Base-by-base conservation (phyloP, 2,113 vertebrate genomes). In the Thryonomys swinderianus region DNA sequence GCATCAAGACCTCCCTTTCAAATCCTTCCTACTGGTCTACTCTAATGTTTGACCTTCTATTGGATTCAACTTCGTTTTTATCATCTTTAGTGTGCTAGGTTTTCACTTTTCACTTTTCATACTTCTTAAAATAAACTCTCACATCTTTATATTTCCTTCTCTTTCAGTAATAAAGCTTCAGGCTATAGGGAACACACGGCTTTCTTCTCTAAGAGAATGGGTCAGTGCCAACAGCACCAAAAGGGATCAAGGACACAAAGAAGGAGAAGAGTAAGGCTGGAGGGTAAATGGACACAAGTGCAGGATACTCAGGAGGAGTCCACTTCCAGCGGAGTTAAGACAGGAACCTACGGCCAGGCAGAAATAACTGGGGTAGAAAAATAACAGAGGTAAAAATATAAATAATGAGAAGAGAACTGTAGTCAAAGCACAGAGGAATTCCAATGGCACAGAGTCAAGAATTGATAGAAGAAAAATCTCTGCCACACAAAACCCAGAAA, bases 131-230 rank as follows among this genome's bases (percentile, higher is more conserved):
- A 57, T 18, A 48, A 88, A 45, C 8, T 45, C 40, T 21, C 10
- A 34, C 2, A 13, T 85, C 42, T 80, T 61, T 34, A 45, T 20
- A 87, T 76, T 95, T 62, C n/a, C 62, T 86, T 88, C 34, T 84
- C 6, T 25, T 13, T 83, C 66, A 76, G 42, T 80, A 87, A 74
- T 48, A 87, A 55, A 94, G 30, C 25, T 81, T 93, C 85, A 73
- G 30, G 40, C 64, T 11, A 71, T 5, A 32, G 25, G 18, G 5
- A 78, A 21, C 4, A 42, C 9, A 2, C 53, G 61, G 13, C 13
- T 71, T 85, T 90, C 27, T 16, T 57, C 34, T 4, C 34, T 51
- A 64, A 11, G 42, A 74, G 20, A 89, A 71, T 8, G 27, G 20
- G 25, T 57, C 42, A 78, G 17, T 12, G n/a, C 3, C 6, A 16